Percentiles rank a stretch among this genome's conserved stretches.
phyloP scores from a whole-genome alignment of 1,140 invertebrate genomes.

The Lamellibrachia luymesi region DNA sequence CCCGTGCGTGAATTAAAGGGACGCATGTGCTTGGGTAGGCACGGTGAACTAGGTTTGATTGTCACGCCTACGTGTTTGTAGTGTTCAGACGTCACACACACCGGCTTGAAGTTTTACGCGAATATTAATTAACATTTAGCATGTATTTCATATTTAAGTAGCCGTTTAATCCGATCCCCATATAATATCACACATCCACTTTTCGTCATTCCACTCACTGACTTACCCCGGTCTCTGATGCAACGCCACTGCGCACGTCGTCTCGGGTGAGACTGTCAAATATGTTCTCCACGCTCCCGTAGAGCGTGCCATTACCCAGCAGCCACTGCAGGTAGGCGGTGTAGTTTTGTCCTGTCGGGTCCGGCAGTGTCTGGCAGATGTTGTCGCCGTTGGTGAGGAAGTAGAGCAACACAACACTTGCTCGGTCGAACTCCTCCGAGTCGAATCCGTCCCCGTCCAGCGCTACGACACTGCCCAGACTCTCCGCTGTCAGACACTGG shows the following conservation, averaged over 20 bases:
- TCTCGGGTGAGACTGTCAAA: not conserved
- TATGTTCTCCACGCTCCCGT: not conserved
- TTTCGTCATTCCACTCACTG: too few relatives aligned
- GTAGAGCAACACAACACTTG: not conserved
- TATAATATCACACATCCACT: too few relatives aligned
- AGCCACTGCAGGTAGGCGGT: not conserved
- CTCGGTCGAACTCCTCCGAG: not conserved
- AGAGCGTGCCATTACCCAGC: not conserved
- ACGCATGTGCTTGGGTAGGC: not conserved
- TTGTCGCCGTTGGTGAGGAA: not conserved
- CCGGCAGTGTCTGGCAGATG: not conserved
- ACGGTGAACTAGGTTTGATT: not conserved
- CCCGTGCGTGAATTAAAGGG: not conserved
- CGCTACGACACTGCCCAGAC: not conserved
- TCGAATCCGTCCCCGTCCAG: not conserved
- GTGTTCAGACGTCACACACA: too few relatives aligned
- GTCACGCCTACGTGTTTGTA: too few relatives aligned
- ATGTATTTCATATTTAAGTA: too few relatives aligned
- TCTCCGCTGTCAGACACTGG: not conserved
- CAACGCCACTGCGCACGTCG: not conserved
- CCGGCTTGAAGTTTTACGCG: too few relatives aligned
- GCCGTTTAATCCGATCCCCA: too few relatives aligned
- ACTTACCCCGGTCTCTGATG: not conserved
- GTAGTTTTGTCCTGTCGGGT: not conserved
- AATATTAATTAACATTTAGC: too few relatives aligned